Evolutionary conservation across 2,797 vertebrate species (phyloP), one percentile per base, ranked within the genome.

Genomic region (Synaphobranchus kaupii): DNA sequence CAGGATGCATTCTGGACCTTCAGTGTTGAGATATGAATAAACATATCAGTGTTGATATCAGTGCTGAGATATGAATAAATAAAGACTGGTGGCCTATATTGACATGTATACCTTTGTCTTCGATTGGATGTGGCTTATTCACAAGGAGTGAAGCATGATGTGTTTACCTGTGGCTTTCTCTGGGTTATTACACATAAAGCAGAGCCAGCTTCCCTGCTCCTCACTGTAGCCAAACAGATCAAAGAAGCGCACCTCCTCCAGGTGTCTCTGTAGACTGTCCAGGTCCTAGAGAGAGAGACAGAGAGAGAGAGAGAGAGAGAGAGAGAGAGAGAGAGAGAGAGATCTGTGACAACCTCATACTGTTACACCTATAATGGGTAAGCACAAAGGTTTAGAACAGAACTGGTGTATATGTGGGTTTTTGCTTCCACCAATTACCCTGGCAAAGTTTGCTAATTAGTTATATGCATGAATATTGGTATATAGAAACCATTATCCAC

Each of bases 101-200:
- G 20, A 25, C 39, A 48, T 80, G 76, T 48, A 17, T 15, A 80
- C 15, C 73, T 78, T 20, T 78, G 73, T 44, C 15, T 47, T 80
- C 22, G 8, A 25, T n/a, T 39, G 39, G 73, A 76, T 76, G 34
- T 76, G 34, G 39, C 39, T 13, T 15, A 73, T 73, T 73, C 31
- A n/a, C 63, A 68, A 76, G 20, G 39, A 76, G 15, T 76, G 10
- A 80, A 47, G 34, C 6, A 47, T 20, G 47, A n/a, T 84, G 25
- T 82, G 34, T 90, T 92, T 94, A 99, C 98, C 97, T 86, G 97
- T 94, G 58, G 98, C 98, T 91, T 96, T 98, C 88, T 99, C 98
- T 0, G 98, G 98, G 93, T 99, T 97, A 94, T 98, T 99, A 89
- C 98, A 99, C 98, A 99, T 99, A 94, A 98, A 99, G 92, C 98